Conservation (phyloP, 2,113 vertebrate genomes). For the Illadopsis cleaveri region DNA sequence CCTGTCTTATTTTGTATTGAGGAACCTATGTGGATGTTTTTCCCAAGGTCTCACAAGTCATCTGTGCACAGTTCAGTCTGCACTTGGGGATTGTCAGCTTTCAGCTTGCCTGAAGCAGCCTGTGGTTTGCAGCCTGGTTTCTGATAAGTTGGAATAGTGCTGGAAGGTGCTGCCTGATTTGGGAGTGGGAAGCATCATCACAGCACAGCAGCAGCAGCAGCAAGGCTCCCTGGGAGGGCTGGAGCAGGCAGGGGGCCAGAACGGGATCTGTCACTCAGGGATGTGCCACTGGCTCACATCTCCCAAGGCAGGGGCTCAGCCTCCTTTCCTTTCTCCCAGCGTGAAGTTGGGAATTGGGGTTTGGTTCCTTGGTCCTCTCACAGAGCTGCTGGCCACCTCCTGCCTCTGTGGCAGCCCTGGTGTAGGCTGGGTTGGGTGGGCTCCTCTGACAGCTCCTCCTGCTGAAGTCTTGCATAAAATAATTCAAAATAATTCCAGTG, state of each 20-base stretch:
- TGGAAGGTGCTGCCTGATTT: neutral
- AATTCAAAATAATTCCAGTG: neutral
- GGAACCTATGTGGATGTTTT: fast-evolving
- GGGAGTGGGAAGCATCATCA: neutral
- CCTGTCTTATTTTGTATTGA: fast-evolving
- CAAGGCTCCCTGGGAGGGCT: neutral
- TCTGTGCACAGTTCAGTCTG: neutral
- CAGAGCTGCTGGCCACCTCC: neutral
- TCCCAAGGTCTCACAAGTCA: neutral
- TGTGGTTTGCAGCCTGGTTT: neutral
- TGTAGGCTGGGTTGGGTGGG: neutral
- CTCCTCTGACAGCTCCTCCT: neutral
- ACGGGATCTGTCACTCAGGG: fast-evolving
- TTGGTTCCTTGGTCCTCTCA: neutral
- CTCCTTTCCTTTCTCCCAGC: neutral
- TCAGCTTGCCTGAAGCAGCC: neutral
- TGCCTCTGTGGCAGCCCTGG: neutral
- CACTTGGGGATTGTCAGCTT: fast-evolving
- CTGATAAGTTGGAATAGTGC: neutral
- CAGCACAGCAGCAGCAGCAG: neutral
- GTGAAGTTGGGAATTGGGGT: neutral
- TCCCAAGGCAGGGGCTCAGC: fast-evolving
- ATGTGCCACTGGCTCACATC: fast-evolving
- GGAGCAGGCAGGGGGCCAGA: neutral
- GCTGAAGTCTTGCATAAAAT: neutral